Evolutionary conservation across 2,888 invertebrate genomes (phyloP).

Genomic region (Petrophora chlorosata): DNA sequence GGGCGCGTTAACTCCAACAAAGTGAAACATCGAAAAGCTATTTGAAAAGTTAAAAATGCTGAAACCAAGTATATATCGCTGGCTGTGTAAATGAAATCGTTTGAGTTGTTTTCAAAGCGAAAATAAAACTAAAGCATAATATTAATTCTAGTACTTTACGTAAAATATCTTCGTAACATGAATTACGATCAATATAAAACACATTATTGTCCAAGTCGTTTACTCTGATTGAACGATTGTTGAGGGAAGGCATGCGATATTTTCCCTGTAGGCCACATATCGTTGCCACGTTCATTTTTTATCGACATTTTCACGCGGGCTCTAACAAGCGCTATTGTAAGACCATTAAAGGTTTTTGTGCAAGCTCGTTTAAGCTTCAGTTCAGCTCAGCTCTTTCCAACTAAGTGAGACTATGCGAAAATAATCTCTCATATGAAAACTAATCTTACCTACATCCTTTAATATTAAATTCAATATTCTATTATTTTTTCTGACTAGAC

Average conservation of each 20-base stretch:
- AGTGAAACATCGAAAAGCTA: constrained; percentile 65
- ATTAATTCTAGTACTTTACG: not conserved
- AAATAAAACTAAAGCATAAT: not conserved
- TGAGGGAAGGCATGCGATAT: constrained; percentile 41
- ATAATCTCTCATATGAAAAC: constrained; percentile 4
- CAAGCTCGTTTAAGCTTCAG: constrained; percentile 31
- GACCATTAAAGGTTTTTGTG: constrained; percentile 54
- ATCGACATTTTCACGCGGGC: constrained; percentile 43
- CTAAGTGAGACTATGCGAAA: constrained; percentile 3
- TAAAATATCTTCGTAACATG: constrained; percentile 2
- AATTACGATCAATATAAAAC: constrained; percentile 26
- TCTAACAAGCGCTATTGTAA: constrained; percentile 50
- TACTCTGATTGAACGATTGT: constrained; percentile 50
- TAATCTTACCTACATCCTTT: too few relatives aligned
- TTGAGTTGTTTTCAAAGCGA: constrained; percentile 9
- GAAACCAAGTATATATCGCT: constrained; percentile 47
- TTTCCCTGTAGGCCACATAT: constrained; percentile 42
- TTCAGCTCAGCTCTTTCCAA: too few relatives aligned
- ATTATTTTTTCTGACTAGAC: not conserved
- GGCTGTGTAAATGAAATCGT: constrained; percentile 37
- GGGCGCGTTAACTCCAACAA: constrained; percentile 47
- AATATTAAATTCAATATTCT: not conserved
- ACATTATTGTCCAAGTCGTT: too few relatives aligned
- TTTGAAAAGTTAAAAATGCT: constrained; percentile 59
- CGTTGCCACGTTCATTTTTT: constrained; percentile 51